phyloP scores from a whole-genome alignment of 2,113 vertebrate genomes.

The Oncorhynchus kisutch region DNA sequence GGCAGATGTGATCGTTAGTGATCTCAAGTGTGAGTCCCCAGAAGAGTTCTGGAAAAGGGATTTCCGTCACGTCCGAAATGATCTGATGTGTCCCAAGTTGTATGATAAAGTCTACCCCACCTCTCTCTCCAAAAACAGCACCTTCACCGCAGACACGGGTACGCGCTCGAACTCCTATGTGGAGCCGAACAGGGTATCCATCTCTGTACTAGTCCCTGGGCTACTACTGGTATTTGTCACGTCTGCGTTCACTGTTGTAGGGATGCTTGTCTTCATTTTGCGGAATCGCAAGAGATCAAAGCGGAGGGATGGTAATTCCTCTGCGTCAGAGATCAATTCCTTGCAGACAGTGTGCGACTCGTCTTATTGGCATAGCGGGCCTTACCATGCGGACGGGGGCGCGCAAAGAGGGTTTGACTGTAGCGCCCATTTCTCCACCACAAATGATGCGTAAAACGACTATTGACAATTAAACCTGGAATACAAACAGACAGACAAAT shows the following conservation, averaged over 20 bases:
- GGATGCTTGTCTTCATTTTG: conserved; percentile 98
- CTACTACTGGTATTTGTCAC: conserved; percentile 96
- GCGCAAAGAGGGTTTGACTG: conserved; percentile 94
- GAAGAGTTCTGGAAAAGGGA: conserved; percentile 95
- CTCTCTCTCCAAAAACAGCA: conserved; percentile 88
- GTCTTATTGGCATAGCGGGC: conserved; percentile 97
- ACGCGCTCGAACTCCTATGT: conserved; percentile 92
- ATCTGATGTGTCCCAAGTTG: conserved; percentile 90
- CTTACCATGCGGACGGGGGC: conserved; percentile 86
- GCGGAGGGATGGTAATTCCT: conserved; percentile 96
- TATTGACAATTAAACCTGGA: conserved; percentile 35
- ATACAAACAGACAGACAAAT: conserved; percentile 47
- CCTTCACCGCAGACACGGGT: conserved; percentile 85
- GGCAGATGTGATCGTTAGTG: conserved; percentile 91
- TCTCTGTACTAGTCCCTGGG: conserved; percentile 95
- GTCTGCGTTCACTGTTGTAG: conserved; percentile 97
- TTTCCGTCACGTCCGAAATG: conserved; percentile 88
- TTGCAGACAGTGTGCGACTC: conserved; percentile 98
- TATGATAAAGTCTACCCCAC: conserved; percentile 83
- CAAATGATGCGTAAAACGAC: conserved; percentile 67
- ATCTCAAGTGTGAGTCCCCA: conserved; percentile 94
- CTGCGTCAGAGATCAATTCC: conserved; percentile 97
- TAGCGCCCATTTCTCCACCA: conserved; percentile 86
- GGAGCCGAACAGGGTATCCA: conserved; percentile 96
- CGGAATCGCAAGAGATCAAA: conserved; percentile 94